These are phyloP conservation scores for Beroe ovata DNA, from an alignment of 37 sponge, comb jelly and placozoan species.

Conservation along the genomic window DNA sequence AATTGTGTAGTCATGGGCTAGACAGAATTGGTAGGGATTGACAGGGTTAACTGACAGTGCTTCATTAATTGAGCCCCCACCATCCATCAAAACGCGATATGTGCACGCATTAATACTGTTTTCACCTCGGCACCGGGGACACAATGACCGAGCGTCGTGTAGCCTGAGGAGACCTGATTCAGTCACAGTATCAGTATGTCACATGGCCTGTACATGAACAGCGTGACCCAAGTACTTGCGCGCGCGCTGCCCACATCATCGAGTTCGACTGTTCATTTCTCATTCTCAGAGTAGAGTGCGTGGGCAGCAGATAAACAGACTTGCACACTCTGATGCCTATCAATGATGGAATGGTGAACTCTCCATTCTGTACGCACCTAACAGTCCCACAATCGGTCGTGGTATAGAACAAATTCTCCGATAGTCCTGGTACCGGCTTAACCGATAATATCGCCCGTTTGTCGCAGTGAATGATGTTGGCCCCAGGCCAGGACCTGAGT, in stretches of 20 bases:
- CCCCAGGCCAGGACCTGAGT: not conserved
- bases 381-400: slow-evolving; percentile 2
- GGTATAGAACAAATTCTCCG: slow-evolving; percentile 4
- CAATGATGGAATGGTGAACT: no score
- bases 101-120: not conserved
- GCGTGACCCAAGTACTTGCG: no score
- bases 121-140: not conserved
- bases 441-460: not conserved
- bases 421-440: not conserved
- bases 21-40: slow-evolving; percentile 31
- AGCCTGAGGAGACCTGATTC: slow-evolving; percentile 20
- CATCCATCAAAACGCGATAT: not conserved
- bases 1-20: not conserved
- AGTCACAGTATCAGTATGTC: no score
- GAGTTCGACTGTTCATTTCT: no score
- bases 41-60: slow-evolving; percentile 23
- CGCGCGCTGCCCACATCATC: no score
- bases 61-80: not conserved
- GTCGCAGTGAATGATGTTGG: not conserved
- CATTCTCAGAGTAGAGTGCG: no score
- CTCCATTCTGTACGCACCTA: slow-evolving; percentile 12
- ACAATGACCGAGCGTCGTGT: not conserved
- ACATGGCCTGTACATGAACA: no score
- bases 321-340: no score
- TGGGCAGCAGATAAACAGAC: no score